Percentiles rank a stretch among this genome's conserved stretches.
These are phyloP conservation scores for Apis laboriosa DNA, from an alignment of 1,140 invertebrate genomes.

Conservation along the genomic window DNA sequence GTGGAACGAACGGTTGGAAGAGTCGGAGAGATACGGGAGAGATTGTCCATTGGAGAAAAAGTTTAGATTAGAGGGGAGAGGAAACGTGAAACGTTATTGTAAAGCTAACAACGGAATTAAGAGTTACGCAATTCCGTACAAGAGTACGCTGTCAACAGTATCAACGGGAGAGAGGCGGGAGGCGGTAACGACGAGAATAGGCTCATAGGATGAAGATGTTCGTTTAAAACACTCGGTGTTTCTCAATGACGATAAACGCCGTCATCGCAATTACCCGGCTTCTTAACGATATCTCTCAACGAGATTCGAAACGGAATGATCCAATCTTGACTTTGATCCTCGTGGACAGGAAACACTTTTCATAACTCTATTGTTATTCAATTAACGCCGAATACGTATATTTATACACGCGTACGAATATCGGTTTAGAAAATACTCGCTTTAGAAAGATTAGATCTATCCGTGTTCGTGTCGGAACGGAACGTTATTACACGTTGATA, in stretches of 20 bases:
- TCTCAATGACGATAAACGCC: conserved; percentile 42
- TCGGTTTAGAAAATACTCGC: too few relatives aligned
- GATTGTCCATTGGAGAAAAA: background rate
- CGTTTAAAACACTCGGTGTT: conserved; percentile 38
- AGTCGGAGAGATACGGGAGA: background rate
- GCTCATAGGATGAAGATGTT: conserved; percentile 51
- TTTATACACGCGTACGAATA: too few relatives aligned
- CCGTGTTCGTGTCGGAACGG: too few relatives aligned
- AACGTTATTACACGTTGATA: background rate
- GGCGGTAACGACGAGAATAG: conserved; percentile 29
- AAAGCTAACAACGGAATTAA: background rate
- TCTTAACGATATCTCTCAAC: conserved; percentile 16
- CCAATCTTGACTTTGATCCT: conserved; percentile 1
- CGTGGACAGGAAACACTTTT: background rate
- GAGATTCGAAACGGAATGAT: conserved; percentile 16
- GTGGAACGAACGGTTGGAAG: background rate
- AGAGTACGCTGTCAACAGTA: conserved; percentile 8
- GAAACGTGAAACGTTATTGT: background rate
- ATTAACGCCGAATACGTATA: too few relatives aligned
- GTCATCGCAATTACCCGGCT: conserved; percentile 27
- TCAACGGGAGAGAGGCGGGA: background rate
- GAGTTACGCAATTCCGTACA: conserved; percentile 44
- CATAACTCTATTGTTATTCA: too few relatives aligned
- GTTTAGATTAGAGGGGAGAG: background rate
- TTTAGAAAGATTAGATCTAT: too few relatives aligned